phyloP scores from a whole-genome alignment of 2,113 vertebrate species.

The Pongo abelii region DNA sequence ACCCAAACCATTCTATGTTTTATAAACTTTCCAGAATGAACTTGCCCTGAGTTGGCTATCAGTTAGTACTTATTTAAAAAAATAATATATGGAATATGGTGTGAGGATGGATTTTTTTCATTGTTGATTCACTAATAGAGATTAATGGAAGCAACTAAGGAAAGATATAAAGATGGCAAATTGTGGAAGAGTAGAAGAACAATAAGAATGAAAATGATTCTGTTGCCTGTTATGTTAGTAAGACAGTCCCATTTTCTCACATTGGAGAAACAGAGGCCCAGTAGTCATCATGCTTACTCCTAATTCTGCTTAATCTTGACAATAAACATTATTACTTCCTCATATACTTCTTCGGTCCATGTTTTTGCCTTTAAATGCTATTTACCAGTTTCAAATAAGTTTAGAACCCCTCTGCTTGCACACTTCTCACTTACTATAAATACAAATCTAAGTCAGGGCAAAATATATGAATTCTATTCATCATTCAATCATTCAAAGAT shows the following conservation, averaged over 20 bases:
- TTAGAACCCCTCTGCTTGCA: not conserved
- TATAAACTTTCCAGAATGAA: conserved; percentile 1
- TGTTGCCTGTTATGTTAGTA: not conserved
- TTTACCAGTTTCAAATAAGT: conserved; percentile 32
- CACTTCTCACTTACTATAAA: not conserved
- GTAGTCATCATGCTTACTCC: not conserved
- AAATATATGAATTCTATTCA: not conserved
- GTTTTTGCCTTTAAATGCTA: not conserved
- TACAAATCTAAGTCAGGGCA: not conserved
- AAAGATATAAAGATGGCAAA: not conserved
- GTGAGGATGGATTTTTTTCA: not conserved
- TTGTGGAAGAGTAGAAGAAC: not conserved
- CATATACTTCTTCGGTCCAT: not conserved
- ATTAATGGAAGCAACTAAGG: not conserved
- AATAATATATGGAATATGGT: not conserved
- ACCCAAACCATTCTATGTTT: not conserved
- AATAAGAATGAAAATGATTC: not conserved
- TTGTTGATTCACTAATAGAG: not conserved
- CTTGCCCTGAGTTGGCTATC: not conserved
- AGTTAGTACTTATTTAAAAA: conserved; percentile 8
- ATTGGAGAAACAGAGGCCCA: not conserved
- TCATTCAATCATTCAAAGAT: not conserved
- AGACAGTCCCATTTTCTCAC: not conserved
- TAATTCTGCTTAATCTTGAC: not conserved
- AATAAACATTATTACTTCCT: not conserved